These are phyloP conservation scores for Geopemphigus sp. DNA, from an alignment of 1,140 invertebrate genomes.

Conservation along the genomic window DNA sequence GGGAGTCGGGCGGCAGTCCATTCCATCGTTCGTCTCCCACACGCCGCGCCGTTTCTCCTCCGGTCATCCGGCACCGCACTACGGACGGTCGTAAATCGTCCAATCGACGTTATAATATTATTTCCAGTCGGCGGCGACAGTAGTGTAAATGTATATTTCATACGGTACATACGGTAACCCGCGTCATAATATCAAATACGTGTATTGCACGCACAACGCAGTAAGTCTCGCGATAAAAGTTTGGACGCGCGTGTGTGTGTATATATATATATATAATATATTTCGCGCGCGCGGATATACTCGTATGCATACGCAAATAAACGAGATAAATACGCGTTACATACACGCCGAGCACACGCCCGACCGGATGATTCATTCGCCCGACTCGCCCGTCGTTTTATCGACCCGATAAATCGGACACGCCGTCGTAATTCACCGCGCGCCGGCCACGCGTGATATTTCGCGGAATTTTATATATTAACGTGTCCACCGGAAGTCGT, in stretches of 20 bases:
- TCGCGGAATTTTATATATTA: background rate
- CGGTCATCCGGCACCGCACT: background rate
- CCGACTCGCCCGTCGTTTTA: background rate
- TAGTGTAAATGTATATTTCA: background rate
- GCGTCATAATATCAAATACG: background rate
- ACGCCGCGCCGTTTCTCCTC: background rate
- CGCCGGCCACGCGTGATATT: background rate
- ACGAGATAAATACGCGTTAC: background rate
- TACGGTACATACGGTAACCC: background rate
- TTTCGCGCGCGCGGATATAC: no score
- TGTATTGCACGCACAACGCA: background rate
- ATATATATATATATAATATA: no score
- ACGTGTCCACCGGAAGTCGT: background rate
- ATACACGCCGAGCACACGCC: background rate
- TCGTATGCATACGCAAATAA: background rate
- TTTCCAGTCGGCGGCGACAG: background rate
- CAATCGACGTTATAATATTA: background rate
- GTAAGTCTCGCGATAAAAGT: slow-evolving; percentile 15
- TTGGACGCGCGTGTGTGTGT: background rate
- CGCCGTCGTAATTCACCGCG: slow-evolving; percentile 5
- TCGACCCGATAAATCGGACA: background rate
- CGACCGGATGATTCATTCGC: slow-evolving; percentile 18
- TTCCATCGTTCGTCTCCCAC: slow-evolving; percentile 7
- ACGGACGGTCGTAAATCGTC: background rate
- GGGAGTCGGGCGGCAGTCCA: no score